Base-by-base conservation (phyloP, 2,113 vertebrate genomes). In the Ivindomyrus marchei region DNA sequence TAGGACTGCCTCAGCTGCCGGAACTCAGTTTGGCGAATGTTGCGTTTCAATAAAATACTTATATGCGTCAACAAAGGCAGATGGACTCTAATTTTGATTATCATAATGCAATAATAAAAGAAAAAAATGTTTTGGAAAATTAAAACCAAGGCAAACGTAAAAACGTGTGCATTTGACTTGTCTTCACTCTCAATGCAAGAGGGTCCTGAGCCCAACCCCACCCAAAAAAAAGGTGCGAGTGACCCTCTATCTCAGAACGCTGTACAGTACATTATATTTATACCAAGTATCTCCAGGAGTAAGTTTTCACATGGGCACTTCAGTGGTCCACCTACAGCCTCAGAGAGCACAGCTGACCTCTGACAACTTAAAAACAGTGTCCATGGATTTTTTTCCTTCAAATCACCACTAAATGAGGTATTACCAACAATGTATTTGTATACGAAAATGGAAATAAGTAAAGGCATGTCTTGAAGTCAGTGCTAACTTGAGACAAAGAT, bases 251-350 rank as follows among this genome's bases (percentile, higher is more conserved):
- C n/a, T 70, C 62, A 70, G 91, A 94, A 94, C 92, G 93, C 93
- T 93, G 90, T 96, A 96, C 95, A 96, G 95, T 95, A 96, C 95
- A 94, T 94, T 36, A 93, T 93, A 94, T 62, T 52, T n/a, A 62
- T 85, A 94, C 95, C 95, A 96, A 96, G 96, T 95, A 96, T 96
- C 94, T 96, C 96, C 96, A 96, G 95, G 95, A 96, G 94, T 95
- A 93, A 93, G 93, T 89, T 93, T 47, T 91, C 90, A 93, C 91
- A 90, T 89, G 88, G 93, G 62, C 87, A 90, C 91, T 92, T 88
- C 91, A 88, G 92, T 91, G 90, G 93, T 93, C 93, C 91, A 93
- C 89, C 86, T 95, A 93, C 94, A 93, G 94, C 92, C 93, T 91
- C 88, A 87, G 56, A 53, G 88, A 89, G 90, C 89, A 92, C 89